Percentiles rank a stretch among this genome's conserved stretches.
Conservation (phyloP, 2,113 vertebrate species). For the Lepus europaeus region DNA sequence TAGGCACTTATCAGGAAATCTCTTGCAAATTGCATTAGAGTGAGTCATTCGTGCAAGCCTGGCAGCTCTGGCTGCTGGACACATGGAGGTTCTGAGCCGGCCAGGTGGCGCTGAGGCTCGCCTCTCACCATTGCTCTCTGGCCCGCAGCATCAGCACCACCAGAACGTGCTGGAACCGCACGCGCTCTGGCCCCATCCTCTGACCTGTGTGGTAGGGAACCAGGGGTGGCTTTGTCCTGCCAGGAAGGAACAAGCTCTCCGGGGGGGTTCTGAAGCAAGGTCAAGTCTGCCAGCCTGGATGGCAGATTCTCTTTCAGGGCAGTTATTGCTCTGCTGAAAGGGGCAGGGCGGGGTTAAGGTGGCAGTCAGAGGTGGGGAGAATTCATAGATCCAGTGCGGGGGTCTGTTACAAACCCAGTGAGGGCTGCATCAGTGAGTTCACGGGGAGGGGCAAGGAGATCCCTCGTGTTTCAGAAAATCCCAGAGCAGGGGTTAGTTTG, state of each 20-base stretch:
- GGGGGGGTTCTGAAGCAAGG: not conserved
- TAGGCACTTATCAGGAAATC: slow-evolving; percentile 12
- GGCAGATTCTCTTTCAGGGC: slow-evolving; percentile 23
- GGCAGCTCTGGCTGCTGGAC: not conserved
- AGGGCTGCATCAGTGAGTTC: not conserved
- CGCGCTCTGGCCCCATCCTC: not conserved
- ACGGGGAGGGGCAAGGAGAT: not conserved
- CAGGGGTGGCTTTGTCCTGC: not conserved
- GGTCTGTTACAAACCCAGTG: not conserved
- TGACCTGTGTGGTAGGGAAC: not conserved
- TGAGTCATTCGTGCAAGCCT: not conserved
- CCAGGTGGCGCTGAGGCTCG: not conserved
- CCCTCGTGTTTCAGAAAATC: not conserved
- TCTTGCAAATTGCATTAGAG: slow-evolving; percentile 1
- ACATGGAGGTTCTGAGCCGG: not conserved
- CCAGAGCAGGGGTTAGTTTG: not conserved
- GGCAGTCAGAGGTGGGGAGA: not conserved
- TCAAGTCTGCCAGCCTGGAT: not conserved
- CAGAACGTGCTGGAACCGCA: not conserved
- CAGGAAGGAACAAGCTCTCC: not conserved
- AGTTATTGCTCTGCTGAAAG: not conserved
- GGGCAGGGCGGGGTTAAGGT: not conserved
- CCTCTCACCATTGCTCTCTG: not conserved
- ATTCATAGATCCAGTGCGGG: not conserved
- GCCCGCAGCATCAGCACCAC: not conserved